Evolutionary conservation across 2,888 invertebrate species (phyloP), one percentile per base, ranked within the genome.

Genomic region (Iselma pallidipennis): DNA sequence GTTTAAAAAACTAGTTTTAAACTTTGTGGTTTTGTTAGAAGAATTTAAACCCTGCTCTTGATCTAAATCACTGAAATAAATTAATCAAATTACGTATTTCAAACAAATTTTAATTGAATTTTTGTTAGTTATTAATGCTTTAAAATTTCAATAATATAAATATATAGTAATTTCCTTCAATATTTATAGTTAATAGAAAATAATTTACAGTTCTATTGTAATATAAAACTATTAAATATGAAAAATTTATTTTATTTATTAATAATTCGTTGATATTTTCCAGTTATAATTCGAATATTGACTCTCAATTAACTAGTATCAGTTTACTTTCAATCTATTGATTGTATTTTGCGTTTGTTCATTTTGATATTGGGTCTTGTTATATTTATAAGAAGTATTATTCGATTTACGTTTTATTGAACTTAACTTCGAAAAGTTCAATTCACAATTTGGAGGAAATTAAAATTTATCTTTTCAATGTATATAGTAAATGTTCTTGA

Each of bases 391-490:
- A n/a, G n/a, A 52, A 19, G 49, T 31, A 56, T 56, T 56, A 49
- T 49, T 37, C 33, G 49, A 49, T 56, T 56, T 49, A 31, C 26
- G n/a, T 54, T 19, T 14, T 14, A n/a, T 16, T 25, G 42, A 51
- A 23, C 28, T 57, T n/a, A n/a, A 31, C 16, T 58, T 58, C 25
- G 2, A 52, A 53, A 58, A 58, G 50, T 49, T 50, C 48, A 48
- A 55, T 55, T 56, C 31, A 23, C 33, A 49, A 56, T 49, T 31
- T 23, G 12, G 37, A 31, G 31, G 29, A 56, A 56, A 16, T 56
- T 31, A 29, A 23, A 55, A 55, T 55, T 55, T 28, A 48, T 49
- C 50, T 28, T 50, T 25, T 23, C 29, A 29, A 49, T 55, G 23
- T 19, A 52, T 21, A 26, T 26, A 2, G 28, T 10, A 55, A 55